A percentile compares a stretch with the other conserved stretches of the same genome.
These are phyloP conservation scores for Sebastes elongatus DNA, from an alignment of 2,797 vertebrate genomes.

Conservation along the genomic window DNA sequence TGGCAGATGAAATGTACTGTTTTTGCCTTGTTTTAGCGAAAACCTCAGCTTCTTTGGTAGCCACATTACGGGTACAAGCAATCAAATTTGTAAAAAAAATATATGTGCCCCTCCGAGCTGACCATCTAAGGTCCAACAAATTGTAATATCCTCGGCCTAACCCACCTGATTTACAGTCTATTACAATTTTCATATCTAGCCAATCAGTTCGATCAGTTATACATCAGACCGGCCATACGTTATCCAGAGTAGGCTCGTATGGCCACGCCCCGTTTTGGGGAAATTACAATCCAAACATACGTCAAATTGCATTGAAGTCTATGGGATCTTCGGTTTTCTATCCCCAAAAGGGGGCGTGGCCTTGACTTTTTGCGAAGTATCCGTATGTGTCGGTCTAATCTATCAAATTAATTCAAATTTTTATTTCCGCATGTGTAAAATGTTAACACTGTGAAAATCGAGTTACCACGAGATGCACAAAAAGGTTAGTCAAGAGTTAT, in stretches of 20 bases:
- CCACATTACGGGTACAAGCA: not conserved
- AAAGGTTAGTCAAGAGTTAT: not conserved
- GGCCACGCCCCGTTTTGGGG: too few relatives aligned
- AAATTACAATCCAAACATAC: too few relatives aligned
- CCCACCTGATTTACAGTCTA: not conserved
- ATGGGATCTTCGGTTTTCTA: too few relatives aligned
- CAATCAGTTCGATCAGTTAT: not conserved
- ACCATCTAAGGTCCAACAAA: not conserved
- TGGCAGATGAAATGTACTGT: conserved; percentile 31
- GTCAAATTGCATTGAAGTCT: too few relatives aligned
- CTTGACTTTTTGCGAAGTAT: too few relatives aligned
- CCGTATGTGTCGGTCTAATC: not conserved
- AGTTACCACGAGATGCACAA: not conserved
- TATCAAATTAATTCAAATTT: not conserved
- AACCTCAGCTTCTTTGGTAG: not conserved
- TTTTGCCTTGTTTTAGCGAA: conserved; percentile 44
- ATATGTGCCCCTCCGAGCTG: rapidly evolving
- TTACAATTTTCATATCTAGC: too few relatives aligned
- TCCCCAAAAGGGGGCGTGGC: too few relatives aligned
- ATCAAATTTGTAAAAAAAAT: too few relatives aligned
- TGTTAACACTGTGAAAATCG: not conserved
- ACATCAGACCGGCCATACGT: too few relatives aligned
- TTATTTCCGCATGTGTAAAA: not conserved
- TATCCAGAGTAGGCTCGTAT: too few relatives aligned
- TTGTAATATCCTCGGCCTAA: not conserved